phyloP scores from a whole-genome alignment of 2,888 invertebrate species.

The Coelinius sp. region DNA sequence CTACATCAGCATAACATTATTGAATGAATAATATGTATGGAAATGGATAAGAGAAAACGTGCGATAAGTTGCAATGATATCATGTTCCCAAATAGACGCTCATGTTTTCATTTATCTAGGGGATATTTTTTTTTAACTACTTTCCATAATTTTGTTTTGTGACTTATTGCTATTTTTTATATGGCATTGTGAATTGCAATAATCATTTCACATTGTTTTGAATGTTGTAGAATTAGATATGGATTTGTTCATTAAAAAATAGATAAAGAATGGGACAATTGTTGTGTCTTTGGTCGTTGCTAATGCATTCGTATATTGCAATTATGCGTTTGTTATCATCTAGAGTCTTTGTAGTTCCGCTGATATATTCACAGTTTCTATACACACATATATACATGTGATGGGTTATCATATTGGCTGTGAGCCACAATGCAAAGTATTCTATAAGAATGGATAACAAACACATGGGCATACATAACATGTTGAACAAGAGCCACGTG shows the following conservation, averaged over 20 bases:
- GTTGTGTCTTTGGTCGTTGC: too few relatives aligned
- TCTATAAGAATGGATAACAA: neutral
- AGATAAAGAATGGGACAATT: too few relatives aligned
- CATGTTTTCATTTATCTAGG: neutral
- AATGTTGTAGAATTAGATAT: too few relatives aligned
- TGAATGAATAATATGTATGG: neutral
- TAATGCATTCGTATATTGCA: too few relatives aligned
- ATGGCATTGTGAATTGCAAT: neutral
- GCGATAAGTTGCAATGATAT: conserved; percentile 5
- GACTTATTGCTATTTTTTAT: neutral
- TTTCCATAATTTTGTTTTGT: neutral
- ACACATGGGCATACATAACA: neutral
- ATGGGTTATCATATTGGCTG: neutral
- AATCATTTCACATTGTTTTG: too few relatives aligned
- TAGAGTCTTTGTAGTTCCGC: neutral
- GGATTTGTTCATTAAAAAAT: too few relatives aligned
- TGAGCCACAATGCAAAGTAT: neutral
- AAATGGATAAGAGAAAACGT: neutral
- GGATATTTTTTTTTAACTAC: neutral
- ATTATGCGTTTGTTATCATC: neutral
- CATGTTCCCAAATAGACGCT: neutral
- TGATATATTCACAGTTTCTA: neutral
- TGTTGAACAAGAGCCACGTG: neutral
- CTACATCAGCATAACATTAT: neutral
- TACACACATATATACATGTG: neutral